Percentiles rank a stretch among this genome's conserved stretches.
These are phyloP conservation scores for Homarus gammarus DNA, from an alignment of 2,888 invertebrate species.

Conservation along the genomic window DNA sequence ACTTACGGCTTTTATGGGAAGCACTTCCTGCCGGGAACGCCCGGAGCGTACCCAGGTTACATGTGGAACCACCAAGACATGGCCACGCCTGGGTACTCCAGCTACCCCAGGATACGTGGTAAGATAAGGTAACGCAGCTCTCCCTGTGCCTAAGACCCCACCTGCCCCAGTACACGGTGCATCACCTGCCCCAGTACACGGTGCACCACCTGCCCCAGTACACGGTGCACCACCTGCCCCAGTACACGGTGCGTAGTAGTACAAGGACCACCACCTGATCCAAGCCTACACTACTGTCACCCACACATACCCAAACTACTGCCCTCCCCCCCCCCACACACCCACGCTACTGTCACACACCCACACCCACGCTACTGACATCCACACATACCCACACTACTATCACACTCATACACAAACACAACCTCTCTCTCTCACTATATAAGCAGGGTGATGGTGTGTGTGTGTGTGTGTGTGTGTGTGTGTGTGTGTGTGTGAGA, in stretches of 20 bases:
- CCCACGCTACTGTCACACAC: conserved; percentile 8
- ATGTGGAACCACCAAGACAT: conserved; percentile 76
- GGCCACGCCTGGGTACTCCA: conserved; percentile 71
- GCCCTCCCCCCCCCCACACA: not conserved
- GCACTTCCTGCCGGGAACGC: conserved; percentile 73
- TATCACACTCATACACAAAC: not conserved
- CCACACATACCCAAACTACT: too few relatives aligned
- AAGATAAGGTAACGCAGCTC: conserved; percentile 73
- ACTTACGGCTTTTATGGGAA: conserved; percentile 74
- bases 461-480: conserved; percentile 10
- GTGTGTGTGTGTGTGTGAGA: not conserved
- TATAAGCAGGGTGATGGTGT: not conserved
- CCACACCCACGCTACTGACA: not conserved
- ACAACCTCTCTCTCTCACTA: not conserved
- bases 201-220: not conserved
- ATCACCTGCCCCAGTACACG: not conserved
- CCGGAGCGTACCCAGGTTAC: conserved; percentile 72
- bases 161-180: not conserved
- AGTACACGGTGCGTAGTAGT: not conserved
- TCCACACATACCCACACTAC: not conserved
- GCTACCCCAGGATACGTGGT: conserved; percentile 74
- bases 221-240: not conserved
- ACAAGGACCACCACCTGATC: not conserved
- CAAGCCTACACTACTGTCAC: not conserved
- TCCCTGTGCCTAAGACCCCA: not conserved